phyloP scores from a whole-genome alignment of 1,140 invertebrate genomes.

The Trachymyrmex cornetzi region DNA sequence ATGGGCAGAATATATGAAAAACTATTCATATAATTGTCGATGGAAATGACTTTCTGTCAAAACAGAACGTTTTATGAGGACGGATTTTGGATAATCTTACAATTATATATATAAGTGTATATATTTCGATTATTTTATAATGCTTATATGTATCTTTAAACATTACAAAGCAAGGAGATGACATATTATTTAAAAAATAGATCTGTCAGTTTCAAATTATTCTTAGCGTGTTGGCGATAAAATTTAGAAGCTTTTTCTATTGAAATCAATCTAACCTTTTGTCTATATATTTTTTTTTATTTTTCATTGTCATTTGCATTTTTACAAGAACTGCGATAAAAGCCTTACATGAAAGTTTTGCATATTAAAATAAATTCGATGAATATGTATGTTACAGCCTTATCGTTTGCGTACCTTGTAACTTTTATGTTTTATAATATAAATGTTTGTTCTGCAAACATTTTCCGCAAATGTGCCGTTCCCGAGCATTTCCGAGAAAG shows the following conservation, averaged over 20 bases:
- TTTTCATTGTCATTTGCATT: conserved; percentile 21
- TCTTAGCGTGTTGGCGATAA: neutral
- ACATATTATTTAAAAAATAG: neutral
- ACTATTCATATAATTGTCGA: neutral
- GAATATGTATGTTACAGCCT: conserved; percentile 6
- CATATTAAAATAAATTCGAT: conserved; percentile 44
- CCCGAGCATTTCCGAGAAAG: neutral
- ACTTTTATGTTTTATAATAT: conserved; percentile 50
- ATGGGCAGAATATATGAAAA: neutral
- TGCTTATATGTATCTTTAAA: neutral
- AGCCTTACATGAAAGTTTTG: conserved; percentile 19
- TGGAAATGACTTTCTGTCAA: neutral
- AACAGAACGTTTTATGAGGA: neutral
- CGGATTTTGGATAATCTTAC: neutral
- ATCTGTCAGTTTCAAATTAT: neutral
- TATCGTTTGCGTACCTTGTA: conserved; percentile 11
- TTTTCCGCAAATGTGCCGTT: conserved; percentile 22
- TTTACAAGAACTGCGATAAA: conserved; percentile 13
- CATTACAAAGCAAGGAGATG: neutral
- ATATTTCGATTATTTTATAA: neutral
- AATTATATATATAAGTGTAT: no score
- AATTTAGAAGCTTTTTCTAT: conserved; percentile 11
- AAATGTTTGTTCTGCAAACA: conserved; percentile 8
- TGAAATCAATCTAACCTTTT: conserved; percentile 11
- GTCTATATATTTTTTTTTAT: neutral